Conservation (phyloP, 2,113 vertebrate genomes). For the Dascyllus trimaculatus region DNA sequence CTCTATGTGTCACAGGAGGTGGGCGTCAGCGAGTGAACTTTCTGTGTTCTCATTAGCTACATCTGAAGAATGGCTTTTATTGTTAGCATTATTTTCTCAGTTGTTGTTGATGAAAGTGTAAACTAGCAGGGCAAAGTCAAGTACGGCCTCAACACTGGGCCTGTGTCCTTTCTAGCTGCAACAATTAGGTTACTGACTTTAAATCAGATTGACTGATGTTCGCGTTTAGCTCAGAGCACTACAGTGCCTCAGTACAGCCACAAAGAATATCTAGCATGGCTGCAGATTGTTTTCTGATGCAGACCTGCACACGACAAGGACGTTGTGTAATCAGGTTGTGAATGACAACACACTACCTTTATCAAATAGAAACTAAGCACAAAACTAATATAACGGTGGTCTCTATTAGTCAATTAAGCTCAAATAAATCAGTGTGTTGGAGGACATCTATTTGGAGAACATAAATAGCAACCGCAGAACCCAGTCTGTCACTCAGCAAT, state of each 20-base stretch:
- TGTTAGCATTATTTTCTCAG: neutral
- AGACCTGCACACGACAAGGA: too few species aligned
- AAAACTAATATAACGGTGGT: neutral
- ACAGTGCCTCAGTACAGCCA: too few species aligned
- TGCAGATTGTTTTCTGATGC: too few species aligned
- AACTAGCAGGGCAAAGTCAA: too few species aligned
- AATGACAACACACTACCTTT: too few species aligned
- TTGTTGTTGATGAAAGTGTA: neutral
- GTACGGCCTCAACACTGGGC: too few species aligned
- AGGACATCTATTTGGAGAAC: neutral
- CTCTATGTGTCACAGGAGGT: constrained; percentile 34
- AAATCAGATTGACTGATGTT: too few species aligned
- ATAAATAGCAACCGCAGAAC: constrained; percentile 14
- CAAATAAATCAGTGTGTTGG: too few species aligned
- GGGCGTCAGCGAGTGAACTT: constrained; percentile 21
- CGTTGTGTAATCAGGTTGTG: too few species aligned
- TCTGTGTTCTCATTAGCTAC: neutral
- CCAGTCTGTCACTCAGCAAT: constrained; percentile 27
- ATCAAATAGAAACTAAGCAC: too few species aligned
- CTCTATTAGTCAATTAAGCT: constrained; percentile 9
- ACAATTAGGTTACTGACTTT: neutral
- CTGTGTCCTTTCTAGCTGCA: too few species aligned
- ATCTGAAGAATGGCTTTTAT: neutral
- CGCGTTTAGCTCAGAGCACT: neutral
- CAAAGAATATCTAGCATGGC: too few species aligned